Evolutionary conservation across 1,140 invertebrate species (phyloP).

Genomic region (Ridgeia piscesae): DNA sequence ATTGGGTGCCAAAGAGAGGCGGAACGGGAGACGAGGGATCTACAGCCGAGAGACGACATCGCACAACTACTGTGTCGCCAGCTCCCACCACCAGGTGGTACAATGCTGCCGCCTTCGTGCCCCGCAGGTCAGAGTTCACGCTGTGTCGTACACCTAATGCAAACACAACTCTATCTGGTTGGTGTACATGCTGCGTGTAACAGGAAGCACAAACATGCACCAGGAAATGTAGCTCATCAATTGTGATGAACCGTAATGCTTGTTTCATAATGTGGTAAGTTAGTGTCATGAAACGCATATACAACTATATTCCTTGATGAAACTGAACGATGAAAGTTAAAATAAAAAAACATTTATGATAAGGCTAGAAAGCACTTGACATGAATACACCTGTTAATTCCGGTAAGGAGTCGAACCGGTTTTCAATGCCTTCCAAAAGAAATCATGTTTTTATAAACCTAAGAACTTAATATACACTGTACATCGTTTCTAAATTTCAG

Average conservation of each 20-base stretch:
- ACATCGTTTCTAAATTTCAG: too few species aligned
- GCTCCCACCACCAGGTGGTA: conserved; percentile 46
- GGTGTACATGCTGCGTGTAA: neutral
- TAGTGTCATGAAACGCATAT: neutral
- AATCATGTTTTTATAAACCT: too few species aligned
- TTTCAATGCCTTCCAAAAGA: too few species aligned
- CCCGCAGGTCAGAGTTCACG: conserved; percentile 47
- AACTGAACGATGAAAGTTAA: too few species aligned
- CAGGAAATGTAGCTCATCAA: neutral
- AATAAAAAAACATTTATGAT: neutral
- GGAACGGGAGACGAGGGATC: neutral
- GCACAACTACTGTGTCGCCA: conserved; percentile 42
- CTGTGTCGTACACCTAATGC: conserved; percentile 30
- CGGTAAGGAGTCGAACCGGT: too few species aligned
- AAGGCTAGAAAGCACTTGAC: neutral
- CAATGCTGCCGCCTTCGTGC: conserved; percentile 57
- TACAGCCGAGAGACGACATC: conserved; percentile 32
- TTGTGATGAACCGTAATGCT: neutral
- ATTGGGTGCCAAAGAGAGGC: conserved; percentile 29
- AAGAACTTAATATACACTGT: too few species aligned
- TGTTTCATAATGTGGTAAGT: neutral
- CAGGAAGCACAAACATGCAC: neutral
- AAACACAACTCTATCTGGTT: neutral
- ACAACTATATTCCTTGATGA: neutral
- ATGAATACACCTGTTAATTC: too few species aligned